Conservation (phyloP, 2,113 vertebrate species). For the Numida meleagris region DNA sequence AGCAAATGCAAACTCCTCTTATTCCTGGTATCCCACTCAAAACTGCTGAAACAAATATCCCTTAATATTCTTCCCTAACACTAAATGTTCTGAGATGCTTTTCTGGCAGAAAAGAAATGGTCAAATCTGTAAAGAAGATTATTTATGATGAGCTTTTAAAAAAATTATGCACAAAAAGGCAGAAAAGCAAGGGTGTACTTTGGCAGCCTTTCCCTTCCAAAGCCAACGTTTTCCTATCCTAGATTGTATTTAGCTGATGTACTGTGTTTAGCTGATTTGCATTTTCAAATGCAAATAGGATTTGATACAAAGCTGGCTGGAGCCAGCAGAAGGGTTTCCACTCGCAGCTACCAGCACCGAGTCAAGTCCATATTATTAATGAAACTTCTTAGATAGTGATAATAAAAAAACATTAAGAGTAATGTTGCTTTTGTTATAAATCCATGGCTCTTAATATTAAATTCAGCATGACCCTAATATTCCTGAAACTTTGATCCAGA, state of each 20-base stretch:
- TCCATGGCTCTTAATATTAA: neutral
- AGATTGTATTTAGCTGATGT: neutral
- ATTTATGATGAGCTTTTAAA: neutral
- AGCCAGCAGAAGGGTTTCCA: neutral
- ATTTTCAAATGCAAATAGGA: neutral
- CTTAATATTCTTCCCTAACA: neutral
- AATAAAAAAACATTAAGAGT: neutral
- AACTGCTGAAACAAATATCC: neutral
- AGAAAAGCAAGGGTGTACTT: neutral
- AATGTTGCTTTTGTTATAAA: neutral
- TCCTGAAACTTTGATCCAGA: neutral
- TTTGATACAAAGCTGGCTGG: conserved; percentile 4
- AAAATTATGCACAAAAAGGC: neutral
- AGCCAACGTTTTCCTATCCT: neutral
- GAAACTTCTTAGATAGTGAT: neutral
- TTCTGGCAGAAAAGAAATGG: neutral
- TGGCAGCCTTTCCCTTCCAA: neutral
- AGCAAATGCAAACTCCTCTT: neutral
- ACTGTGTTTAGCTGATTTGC: neutral
- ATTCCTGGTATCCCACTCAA: neutral
- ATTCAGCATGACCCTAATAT: neutral
- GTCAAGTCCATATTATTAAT: neutral
- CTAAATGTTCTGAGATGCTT: neutral
- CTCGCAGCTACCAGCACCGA: neutral
- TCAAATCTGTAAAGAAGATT: neutral